Conservation (phyloP, 2,797 vertebrate genomes). For the Enteromius trimaculatus region DNA sequence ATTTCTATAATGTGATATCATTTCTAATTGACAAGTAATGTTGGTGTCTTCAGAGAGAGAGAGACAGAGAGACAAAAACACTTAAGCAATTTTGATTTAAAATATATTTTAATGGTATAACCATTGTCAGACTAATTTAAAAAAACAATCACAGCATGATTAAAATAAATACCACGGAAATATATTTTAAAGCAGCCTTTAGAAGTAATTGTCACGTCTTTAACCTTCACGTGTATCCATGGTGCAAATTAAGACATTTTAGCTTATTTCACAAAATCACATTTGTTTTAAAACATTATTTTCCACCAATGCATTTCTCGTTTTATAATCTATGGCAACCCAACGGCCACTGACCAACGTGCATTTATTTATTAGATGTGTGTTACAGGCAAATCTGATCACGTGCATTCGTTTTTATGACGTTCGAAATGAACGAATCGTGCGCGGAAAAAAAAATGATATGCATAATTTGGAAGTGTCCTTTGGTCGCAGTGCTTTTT, state of each 20-base stretch:
- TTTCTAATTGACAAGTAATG: background rate
- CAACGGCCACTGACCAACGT: background rate
- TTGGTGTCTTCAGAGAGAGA: background rate
- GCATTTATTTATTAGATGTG: background rate
- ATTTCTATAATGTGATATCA: background rate
- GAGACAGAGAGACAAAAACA: background rate
- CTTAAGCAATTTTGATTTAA: background rate
- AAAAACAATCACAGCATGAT: background rate
- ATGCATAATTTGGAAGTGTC: constrained; percentile 7
- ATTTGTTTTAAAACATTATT: background rate
- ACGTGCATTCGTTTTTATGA: background rate
- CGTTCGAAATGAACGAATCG: constrained; percentile 5
- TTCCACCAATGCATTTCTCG: background rate
- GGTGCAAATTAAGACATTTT: background rate
- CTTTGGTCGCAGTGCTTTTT: background rate
- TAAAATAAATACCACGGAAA: background rate
- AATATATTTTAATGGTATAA: background rate
- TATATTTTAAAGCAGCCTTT: background rate
- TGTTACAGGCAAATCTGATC: background rate
- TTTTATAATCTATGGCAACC: background rate
- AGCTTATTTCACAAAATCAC: background rate
- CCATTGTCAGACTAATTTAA: background rate
- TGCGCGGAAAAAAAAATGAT: background rate
- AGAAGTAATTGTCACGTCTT: background rate
- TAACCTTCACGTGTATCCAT: background rate